Evolutionary conservation across 2,888 invertebrate genomes (phyloP).

Genomic region (Xiphydria camelus): DNA sequence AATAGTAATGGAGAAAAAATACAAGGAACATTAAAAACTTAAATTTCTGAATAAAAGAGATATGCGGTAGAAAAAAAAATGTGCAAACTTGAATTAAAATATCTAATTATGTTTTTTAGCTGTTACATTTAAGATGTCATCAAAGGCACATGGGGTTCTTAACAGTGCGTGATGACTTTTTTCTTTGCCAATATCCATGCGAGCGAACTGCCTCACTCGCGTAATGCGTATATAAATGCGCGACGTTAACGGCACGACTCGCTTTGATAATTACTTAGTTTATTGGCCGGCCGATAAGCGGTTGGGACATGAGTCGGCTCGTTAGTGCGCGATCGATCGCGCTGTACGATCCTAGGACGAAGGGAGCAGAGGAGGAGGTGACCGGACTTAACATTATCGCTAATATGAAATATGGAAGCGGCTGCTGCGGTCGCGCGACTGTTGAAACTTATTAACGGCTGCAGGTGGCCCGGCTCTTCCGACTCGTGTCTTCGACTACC

Average conservation of each 20-base stretch:
- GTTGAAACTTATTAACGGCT: constrained; percentile 48
- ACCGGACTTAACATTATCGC: constrained; percentile 40
- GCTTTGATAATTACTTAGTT: constrained; percentile 30
- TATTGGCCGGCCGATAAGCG: constrained; percentile 28
- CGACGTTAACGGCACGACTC: constrained; percentile 26
- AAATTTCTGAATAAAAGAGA: too few species aligned
- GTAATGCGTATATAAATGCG: constrained; percentile 9
- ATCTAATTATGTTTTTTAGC: too few species aligned
- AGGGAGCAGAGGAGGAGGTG: background rate
- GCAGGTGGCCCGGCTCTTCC: constrained; percentile 41
- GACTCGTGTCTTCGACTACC: too few species aligned
- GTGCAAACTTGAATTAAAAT: too few species aligned
- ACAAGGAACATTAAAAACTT: too few species aligned
- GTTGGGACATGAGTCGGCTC: constrained; percentile 15
- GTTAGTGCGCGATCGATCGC: too few species aligned
- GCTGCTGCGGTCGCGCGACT: constrained; percentile 40
- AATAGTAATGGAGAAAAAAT: too few species aligned
- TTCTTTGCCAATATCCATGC: too few species aligned
- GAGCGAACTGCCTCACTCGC: too few species aligned
- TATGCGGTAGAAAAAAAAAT: constrained; percentile 9
- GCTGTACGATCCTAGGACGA: background rate
- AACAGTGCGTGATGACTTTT: too few species aligned
- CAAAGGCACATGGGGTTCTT: too few species aligned
- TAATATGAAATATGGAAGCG: constrained; percentile 51
- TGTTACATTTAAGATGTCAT: too few species aligned